Conservation (phyloP, 2,888 invertebrate species). For the Sphaeridia pumilis region DNA sequence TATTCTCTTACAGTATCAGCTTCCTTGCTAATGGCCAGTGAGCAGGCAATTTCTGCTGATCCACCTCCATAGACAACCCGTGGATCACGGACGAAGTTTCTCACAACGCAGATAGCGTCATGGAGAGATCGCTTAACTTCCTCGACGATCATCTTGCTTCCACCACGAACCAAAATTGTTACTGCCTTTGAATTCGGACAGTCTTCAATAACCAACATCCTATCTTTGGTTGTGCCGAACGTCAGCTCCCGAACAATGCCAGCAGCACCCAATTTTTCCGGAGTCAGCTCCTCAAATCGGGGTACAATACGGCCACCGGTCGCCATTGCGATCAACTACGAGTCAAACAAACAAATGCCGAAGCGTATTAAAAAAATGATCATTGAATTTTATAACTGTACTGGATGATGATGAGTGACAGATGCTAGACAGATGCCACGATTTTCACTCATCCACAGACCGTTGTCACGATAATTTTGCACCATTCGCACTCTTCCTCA, state of each 20-base stretch:
- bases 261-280: conserved; percentile 84
- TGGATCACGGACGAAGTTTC: conserved; percentile 57
- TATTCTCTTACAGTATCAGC: conserved; percentile 77
- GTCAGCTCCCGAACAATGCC: conserved; percentile 85
- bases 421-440: too few species aligned
- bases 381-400: too few species aligned
- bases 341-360: not conserved
- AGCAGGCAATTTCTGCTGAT: conserved; percentile 89
- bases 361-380: too few species aligned
- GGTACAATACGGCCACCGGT: conserved; percentile 98
- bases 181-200: conserved; percentile 95
- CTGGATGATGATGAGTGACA: too few species aligned
- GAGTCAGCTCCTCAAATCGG: conserved; percentile 84
- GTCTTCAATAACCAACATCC: conserved; percentile 95
- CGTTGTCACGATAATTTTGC: too few species aligned
- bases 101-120: conserved; percentile 60
- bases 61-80: conserved; percentile 95
- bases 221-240: conserved; percentile 89
- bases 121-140: conserved; percentile 53
- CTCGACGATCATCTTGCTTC: conserved; percentile 60
- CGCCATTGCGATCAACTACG: conserved; percentile 85
- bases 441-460: too few species aligned
- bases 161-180: conserved; percentile 89
- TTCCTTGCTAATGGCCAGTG: conserved; percentile 74
- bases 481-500: too few species aligned